Conservation (phyloP, 2,113 vertebrate species). For the Gallinago paraguaiae region DNA sequence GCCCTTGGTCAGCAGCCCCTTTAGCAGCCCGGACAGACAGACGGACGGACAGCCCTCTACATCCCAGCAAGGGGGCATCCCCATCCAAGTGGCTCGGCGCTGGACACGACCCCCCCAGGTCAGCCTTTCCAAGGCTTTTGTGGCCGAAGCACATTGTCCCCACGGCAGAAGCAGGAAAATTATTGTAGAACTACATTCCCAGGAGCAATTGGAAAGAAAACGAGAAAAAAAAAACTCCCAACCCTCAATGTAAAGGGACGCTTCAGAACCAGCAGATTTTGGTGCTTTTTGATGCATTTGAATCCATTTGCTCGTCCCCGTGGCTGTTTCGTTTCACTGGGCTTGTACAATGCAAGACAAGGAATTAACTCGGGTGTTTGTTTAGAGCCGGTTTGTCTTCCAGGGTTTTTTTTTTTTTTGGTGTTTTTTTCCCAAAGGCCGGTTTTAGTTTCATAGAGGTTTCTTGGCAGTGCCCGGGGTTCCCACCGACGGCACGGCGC, state of each 20-base stretch:
- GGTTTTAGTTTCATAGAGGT: conserved; percentile 42
- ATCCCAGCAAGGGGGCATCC: background rate
- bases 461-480: background rate
- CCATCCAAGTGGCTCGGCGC: background rate
- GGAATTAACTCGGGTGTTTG: conserved; percentile 23
- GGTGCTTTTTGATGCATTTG: background rate
- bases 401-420: background rate
- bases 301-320: background rate
- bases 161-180: background rate
- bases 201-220: conserved; percentile 20
- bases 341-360: conserved; percentile 34
- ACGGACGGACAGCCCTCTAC: background rate
- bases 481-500: fast-evolving
- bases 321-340: conserved; percentile 39
- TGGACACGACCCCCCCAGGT: background rate
- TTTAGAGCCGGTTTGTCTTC: conserved; percentile 48
- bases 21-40: background rate
- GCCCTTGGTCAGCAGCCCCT: background rate
- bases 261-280: background rate
- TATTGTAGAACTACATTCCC: background rate
- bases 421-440: conserved; percentile 16
- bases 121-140: conserved; percentile 26
- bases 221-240: background rate
- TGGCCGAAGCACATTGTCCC: background rate
- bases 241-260: background rate